Percentiles rank a stretch among this genome's conserved stretches.
phyloP scores from a whole-genome alignment of 2,113 vertebrate genomes.

The Cyanoramphus novaezelandiae region DNA sequence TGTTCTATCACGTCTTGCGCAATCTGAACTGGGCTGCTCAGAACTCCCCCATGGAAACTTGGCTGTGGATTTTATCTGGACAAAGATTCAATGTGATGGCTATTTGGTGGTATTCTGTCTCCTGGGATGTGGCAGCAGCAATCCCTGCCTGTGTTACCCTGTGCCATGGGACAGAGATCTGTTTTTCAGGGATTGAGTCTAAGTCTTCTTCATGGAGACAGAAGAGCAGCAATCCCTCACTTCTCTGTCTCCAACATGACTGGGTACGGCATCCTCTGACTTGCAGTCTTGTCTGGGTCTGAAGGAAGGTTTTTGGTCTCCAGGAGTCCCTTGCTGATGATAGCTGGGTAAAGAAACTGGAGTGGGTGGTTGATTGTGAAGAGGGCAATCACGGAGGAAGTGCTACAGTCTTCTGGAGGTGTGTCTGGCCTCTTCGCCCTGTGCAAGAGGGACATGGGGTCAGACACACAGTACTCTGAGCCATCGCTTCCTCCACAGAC shows the following conservation, averaged over 20 bases:
- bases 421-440: neutral
- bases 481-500: rapidly evolving
- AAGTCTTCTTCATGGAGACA: neutral
- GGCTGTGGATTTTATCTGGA: neutral
- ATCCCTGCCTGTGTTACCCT: neutral
- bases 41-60: neutral
- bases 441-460: neutral
- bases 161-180: neutral
- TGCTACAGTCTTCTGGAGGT: neutral
- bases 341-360: neutral
- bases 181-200: neutral
- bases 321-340: neutral
- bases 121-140: neutral
- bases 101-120: neutral
- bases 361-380: neutral
- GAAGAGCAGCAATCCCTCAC: neutral
- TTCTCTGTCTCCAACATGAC: rapidly evolving
- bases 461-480: rapidly evolving
- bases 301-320: neutral
- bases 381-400: neutral
- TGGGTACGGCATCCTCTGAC: neutral
- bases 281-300: neutral
- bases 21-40: neutral
- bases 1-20: rapidly evolving
- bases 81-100: neutral